Conservation (phyloP, 1,140 invertebrate species). For the Antheraea mylitta region DNA sequence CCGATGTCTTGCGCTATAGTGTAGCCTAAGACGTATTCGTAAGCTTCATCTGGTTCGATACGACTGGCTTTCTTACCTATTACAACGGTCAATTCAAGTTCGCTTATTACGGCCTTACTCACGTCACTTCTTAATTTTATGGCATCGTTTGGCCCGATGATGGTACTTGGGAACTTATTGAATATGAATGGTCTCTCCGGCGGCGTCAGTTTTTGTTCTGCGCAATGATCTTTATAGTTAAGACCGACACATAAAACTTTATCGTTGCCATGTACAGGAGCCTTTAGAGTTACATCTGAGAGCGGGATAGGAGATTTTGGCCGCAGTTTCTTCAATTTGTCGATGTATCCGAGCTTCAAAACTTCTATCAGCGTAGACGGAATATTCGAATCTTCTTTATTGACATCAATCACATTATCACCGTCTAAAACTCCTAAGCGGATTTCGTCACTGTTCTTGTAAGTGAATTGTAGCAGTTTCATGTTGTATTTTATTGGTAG, state of each 20-base stretch:
- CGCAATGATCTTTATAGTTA: conserved; percentile 82
- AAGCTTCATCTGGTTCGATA: conserved; percentile 82
- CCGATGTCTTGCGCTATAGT: conserved; percentile 90
- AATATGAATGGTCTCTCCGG: conserved; percentile 82
- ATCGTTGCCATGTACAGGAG: conserved; percentile 79
- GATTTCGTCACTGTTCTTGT: conserved; percentile 26
- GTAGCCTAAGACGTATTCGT: conserved; percentile 91
- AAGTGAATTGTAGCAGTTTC: conserved; percentile 38
- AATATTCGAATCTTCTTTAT: conserved; percentile 30
- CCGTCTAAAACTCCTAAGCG: conserved; percentile 23
- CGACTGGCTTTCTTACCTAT: conserved; percentile 88
- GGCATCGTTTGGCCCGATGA: conserved; percentile 86
- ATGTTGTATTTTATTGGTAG: conserved; percentile 23
- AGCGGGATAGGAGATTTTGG: conserved; percentile 27
- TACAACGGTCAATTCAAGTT: conserved; percentile 90
- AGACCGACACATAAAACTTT: conserved; percentile 83
- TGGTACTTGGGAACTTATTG: conserved; percentile 84
- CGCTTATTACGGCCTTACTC: conserved; percentile 84
- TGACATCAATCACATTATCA: conserved; percentile 35
- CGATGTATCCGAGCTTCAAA: conserved; percentile 15
- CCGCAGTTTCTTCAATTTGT: conserved; percentile 20
- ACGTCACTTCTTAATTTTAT: conserved; percentile 62
- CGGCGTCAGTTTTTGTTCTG: conserved; percentile 80
- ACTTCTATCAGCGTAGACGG: conserved; percentile 34
- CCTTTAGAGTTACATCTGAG: conserved; percentile 50